These are phyloP conservation scores for Carassius gibelio DNA, from an alignment of 2,113 vertebrate genomes.

Conservation along the genomic window DNA sequence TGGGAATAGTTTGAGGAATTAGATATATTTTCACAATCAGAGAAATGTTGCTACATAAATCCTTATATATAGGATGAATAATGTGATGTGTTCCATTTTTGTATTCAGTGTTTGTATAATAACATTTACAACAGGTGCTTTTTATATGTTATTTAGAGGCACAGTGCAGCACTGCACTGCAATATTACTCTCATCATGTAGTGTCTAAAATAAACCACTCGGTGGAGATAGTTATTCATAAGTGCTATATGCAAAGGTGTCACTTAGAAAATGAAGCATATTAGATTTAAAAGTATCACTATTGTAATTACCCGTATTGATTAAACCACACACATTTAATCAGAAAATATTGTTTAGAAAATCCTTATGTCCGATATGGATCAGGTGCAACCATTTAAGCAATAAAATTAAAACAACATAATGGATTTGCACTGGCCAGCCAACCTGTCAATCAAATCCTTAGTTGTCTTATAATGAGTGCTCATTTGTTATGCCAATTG, in stretches of 20 bases:
- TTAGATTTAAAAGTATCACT: neutral
- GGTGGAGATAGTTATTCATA: constrained; percentile 41
- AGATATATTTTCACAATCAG: neutral
- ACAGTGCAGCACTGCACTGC: neutral
- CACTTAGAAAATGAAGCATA: neutral
- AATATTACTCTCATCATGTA: neutral
- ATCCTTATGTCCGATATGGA: neutral
- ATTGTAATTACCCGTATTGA: neutral
- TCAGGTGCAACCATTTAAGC: neutral
- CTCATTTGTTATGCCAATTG: neutral
- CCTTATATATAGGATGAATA: neutral
- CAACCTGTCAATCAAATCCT: neutral
- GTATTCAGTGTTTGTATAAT: neutral
- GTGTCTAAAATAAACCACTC: neutral
- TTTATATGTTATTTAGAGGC: neutral
- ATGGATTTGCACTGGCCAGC: neutral
- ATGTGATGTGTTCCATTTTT: neutral
- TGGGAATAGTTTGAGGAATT: neutral
- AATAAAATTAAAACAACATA: neutral
- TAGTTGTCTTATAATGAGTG: neutral
- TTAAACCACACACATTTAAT: neutral
- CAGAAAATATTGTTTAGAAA: neutral
- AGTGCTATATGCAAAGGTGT: neutral
- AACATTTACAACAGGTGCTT: neutral
- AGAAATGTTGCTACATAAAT: neutral